These are phyloP conservation scores for Lepidocyrtinus sp. DNA, from an alignment of 2,888 invertebrate genomes.

Conservation along the genomic window DNA sequence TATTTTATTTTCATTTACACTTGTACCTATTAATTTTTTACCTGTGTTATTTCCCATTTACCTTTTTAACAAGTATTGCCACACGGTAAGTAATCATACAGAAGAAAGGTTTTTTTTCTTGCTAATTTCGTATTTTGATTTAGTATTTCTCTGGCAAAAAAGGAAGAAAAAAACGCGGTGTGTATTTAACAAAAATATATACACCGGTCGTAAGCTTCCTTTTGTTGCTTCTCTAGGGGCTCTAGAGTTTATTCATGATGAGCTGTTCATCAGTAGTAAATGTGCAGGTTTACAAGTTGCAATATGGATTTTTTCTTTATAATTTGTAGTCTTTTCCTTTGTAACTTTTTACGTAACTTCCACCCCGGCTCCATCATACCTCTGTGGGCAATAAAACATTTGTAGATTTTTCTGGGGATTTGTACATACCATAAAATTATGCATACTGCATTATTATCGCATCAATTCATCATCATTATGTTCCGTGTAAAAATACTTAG, in stretches of 20 bases:
- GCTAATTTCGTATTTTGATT: constrained; percentile 12
- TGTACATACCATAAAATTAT: constrained; percentile 29
- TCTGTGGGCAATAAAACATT: background rate
- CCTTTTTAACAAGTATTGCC: constrained; percentile 19
- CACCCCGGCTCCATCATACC: background rate
- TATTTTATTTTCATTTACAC: constrained; percentile 27
- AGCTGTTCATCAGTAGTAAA: constrained; percentile 14
- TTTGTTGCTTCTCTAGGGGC: too few relatives aligned
- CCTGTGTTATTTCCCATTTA: constrained; percentile 10
- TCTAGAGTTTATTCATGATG: background rate
- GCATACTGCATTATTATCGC: constrained; percentile 42
- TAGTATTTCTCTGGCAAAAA: background rate
- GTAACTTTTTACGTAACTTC: background rate
- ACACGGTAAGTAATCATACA: constrained; percentile 31
- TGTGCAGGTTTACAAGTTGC: constrained; percentile 32
- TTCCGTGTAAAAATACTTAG: background rate
- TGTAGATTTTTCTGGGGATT: constrained; percentile 31
- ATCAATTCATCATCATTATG: constrained; percentile 54
- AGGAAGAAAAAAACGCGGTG: background rate
- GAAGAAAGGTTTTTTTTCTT: constrained; percentile 21
- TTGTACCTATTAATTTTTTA: constrained; percentile 16
- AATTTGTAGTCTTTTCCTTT: constrained; percentile 32
- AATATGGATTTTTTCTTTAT: constrained; percentile 48
- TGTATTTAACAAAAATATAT: background rate
- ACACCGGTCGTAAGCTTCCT: background rate